These are phyloP conservation scores for Amazonetta brasiliensis DNA, from an alignment of 2,797 vertebrate genomes.

Conservation along the genomic window DNA sequence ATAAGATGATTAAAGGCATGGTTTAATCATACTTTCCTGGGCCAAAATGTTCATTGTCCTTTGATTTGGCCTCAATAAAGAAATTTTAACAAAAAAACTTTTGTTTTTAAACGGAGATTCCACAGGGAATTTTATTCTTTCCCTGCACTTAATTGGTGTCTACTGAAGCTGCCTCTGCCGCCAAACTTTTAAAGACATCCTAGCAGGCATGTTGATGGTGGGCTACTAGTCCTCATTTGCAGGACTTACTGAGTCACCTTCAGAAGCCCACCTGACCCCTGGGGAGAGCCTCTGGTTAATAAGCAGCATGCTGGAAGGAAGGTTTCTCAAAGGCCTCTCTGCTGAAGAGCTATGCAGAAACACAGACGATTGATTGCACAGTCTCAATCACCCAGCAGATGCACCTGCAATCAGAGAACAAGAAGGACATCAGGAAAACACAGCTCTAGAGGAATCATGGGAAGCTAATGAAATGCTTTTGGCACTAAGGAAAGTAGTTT, in stretches of 20 bases:
- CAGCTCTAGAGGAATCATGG: not conserved
- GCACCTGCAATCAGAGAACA: not conserved
- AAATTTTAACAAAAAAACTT: not conserved
- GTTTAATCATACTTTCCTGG: constrained; percentile 50
- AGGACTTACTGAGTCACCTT: not conserved
- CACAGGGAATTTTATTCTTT: not conserved
- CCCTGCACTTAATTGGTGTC: not conserved
- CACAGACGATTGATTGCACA: not conserved
- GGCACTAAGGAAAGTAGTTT: not conserved
- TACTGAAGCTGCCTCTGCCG: not conserved
- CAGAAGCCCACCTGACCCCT: not conserved
- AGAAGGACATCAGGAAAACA: not conserved
- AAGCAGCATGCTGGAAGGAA: not conserved
- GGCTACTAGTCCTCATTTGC: not conserved
- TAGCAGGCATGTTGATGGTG: not conserved
- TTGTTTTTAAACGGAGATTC: not conserved
- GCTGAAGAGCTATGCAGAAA: accelerated
- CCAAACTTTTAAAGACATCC: not conserved
- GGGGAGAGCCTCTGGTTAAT: not conserved
- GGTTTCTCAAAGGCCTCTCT: not conserved
- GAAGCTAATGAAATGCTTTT: not conserved
- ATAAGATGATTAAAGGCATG: constrained; percentile 74
- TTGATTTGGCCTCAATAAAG: constrained; percentile 23
- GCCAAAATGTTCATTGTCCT: not conserved
- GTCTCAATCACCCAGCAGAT: not conserved